Percentiles rank a stretch among this genome's conserved stretches.
phyloP scores from a whole-genome alignment of 2,797 vertebrate genomes.

The Danio kyathit region DNA sequence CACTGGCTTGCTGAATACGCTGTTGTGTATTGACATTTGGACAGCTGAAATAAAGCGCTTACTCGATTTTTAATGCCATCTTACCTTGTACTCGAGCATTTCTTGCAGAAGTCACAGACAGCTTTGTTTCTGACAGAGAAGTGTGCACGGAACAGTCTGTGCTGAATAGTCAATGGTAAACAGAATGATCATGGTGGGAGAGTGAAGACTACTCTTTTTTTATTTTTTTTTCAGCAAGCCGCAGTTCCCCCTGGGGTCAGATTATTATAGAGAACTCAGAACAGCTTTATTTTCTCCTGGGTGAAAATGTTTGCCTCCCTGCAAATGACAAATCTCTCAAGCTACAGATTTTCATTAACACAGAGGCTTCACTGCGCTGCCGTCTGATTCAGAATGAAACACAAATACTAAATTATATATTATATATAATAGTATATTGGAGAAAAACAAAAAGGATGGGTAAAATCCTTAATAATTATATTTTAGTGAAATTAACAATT shows the following conservation, averaged over 20 bases:
- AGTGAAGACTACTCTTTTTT: background rate
- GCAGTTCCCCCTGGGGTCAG: conserved; percentile 1
- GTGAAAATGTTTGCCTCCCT: background rate
- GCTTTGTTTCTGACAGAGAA: background rate
- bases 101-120: background rate
- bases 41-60: background rate
- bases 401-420: background rate
- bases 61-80: background rate
- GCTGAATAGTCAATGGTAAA: conserved; percentile 2
- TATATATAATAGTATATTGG: background rate
- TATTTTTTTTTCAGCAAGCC: background rate
- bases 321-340: conserved; percentile 19
- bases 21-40: background rate
- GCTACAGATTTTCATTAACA: background rate
- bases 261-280: conserved; percentile 3
- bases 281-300: background rate
- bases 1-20: background rate
- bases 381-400: background rate
- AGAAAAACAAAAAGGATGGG: background rate
- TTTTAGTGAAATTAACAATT: background rate
- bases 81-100: background rate
- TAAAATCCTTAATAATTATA: background rate
- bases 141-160: background rate
- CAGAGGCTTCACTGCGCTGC: background rate
- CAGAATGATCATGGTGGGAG: background rate